Conservation (phyloP, 2,797 vertebrate genomes). For the Propithecus deckenii region DNA sequence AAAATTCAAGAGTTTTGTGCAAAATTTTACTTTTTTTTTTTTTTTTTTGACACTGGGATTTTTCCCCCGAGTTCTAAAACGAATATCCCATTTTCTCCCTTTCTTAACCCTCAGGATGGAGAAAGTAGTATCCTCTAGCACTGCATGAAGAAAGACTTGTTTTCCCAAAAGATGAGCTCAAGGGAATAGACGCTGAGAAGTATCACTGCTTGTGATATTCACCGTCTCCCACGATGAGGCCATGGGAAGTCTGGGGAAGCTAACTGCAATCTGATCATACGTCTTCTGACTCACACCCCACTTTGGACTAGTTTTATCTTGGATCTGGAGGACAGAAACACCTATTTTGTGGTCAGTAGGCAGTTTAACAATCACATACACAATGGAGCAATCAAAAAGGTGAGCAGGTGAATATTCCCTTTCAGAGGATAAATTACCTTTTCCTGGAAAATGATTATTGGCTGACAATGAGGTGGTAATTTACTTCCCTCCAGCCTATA, state of each 20-base stretch:
- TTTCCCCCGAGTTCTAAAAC: background rate
- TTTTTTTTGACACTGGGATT: background rate
- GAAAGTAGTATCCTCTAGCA: background rate
- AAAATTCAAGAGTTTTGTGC: background rate
- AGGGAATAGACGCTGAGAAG: background rate
- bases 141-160: background rate
- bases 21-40: background rate
- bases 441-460: constrained; percentile 70
- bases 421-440: constrained; percentile 66
- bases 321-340: background rate
- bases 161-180: background rate
- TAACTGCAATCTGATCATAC: fast-evolving
- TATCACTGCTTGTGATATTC: fast-evolving
- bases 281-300: background rate
- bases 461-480: constrained; percentile 57
- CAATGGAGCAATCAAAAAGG: constrained; percentile 64
- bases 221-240: fast-evolving
- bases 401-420: constrained; percentile 26
- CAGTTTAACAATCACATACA: constrained; percentile 2
- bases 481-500: constrained; percentile 56
- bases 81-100: background rate
- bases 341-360: background rate
- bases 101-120: background rate
- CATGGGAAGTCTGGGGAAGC: background rate
- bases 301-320: background rate